phyloP scores from a whole-genome alignment of 1,140 invertebrate species.

The Anthonomus grandis region DNA sequence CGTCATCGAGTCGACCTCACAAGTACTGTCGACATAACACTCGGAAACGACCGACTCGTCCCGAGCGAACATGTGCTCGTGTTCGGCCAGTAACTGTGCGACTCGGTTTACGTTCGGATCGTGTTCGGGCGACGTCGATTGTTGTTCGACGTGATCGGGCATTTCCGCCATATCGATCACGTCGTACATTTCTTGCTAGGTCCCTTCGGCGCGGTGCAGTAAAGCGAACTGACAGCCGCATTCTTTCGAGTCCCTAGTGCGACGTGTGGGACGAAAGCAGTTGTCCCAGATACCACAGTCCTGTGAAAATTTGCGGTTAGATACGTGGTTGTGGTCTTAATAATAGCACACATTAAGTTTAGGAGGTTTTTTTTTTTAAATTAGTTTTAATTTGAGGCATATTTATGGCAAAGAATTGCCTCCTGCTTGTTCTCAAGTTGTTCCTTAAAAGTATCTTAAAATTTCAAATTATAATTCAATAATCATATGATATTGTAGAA shows the following conservation, averaged over 20 bases:
- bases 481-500: too few relatives aligned
- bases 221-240: slow-evolving; percentile 84
- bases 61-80: slow-evolving; percentile 19
- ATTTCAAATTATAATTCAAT: too few relatives aligned
- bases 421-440: too few relatives aligned
- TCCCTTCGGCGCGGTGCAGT: slow-evolving; percentile 70
- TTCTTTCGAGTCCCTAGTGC: slow-evolving; percentile 68
- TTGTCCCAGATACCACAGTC: slow-evolving; percentile 79
- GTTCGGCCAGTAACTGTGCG: slow-evolving; percentile 18
- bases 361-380: too few relatives aligned
- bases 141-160: slow-evolving; percentile 19
- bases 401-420: too few relatives aligned
- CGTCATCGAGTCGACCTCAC: too few relatives aligned
- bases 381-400: too few relatives aligned
- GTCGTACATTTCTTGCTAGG: slow-evolving; percentile 42
- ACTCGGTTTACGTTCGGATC: slow-evolving; percentile 31
- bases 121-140: too few relatives aligned
- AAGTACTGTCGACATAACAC: slow-evolving; percentile 17
- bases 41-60: slow-evolving; percentile 14
- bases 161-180: slow-evolving; percentile 31
- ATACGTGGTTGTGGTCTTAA: slow-evolving; percentile 12
- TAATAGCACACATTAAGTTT: slow-evolving; percentile 1
- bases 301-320: slow-evolving; percentile 44
- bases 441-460: too few relatives aligned
- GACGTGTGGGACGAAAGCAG: slow-evolving; percentile 77